Evolutionary conservation across 2,888 invertebrate genomes (phyloP).

Genomic region (Rotaria sp.): DNA sequence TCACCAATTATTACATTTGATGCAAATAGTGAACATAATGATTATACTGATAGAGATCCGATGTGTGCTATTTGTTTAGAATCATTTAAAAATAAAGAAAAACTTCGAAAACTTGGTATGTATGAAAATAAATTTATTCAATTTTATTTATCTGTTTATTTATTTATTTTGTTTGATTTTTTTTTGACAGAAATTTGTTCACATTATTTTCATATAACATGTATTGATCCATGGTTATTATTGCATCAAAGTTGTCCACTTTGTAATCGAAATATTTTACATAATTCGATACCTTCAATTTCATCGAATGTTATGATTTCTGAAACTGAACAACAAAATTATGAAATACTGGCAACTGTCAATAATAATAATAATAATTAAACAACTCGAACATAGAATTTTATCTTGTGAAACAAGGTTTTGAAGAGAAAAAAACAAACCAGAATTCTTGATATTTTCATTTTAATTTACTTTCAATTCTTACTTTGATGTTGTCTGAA

Average conservation of each 20-base stretch:
- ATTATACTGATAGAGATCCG: background rate
- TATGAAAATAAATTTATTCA: no score
- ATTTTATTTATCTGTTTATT: background rate
- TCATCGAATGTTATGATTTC: background rate
- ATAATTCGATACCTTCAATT: background rate
- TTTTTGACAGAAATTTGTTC: background rate
- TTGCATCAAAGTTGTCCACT: background rate
- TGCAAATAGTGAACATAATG: background rate
- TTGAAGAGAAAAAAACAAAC: no score
- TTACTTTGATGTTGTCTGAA: no score
- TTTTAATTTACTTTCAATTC: no score
- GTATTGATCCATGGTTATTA: slow-evolving; percentile 5
- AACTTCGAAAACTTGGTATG: background rate
- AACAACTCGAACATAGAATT: no score
- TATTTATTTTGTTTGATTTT: no score
- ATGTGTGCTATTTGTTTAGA: background rate
- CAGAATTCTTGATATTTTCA: no score
- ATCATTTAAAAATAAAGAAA: background rate
- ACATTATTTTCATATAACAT: background rate
- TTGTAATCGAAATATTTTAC: background rate
- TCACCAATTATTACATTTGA: background rate
- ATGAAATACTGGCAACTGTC: no score
- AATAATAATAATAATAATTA: no score
- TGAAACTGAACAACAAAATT: no score
- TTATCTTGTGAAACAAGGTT: no score